These are phyloP conservation scores for Corythaixoides concolor DNA, from an alignment of 2,113 vertebrate genomes.

Conservation along the genomic window DNA sequence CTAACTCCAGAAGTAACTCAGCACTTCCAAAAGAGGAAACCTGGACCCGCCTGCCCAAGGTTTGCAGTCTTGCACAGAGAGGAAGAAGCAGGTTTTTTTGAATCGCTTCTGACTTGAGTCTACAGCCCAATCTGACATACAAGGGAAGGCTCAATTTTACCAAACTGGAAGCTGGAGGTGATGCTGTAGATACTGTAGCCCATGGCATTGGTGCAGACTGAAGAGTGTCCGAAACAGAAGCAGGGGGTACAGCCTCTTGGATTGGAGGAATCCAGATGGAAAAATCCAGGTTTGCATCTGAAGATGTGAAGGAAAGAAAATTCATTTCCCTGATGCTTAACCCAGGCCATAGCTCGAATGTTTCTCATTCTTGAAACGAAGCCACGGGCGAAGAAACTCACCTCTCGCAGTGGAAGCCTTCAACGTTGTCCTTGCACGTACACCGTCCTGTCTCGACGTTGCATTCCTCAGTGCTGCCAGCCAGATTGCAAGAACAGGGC, in stretches of 20 bases:
- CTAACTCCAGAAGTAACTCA: neutral
- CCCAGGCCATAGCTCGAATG: neutral
- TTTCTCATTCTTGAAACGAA: constrained; percentile 31
- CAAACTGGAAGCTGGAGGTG: constrained; percentile 82
- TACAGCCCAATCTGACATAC: neutral
- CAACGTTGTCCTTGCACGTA: constrained; percentile 91
- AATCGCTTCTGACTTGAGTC: neutral
- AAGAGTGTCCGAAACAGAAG: constrained; percentile 97
- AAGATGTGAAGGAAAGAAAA: neutral
- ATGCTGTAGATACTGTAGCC: constrained; percentile 84
- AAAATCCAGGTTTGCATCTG: constrained; percentile 97
- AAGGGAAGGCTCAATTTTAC: constrained; percentile 66
- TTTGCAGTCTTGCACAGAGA: neutral
- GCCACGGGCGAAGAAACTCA: constrained; percentile 44
- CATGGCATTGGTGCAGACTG: constrained; percentile 85
- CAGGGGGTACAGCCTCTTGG: constrained; percentile 91
- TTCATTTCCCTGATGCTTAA: neutral
- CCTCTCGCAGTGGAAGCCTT: constrained; percentile 96
- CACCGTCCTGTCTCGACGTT: constrained; percentile 89
- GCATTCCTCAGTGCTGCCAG: constrained; percentile 91
- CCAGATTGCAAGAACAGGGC: constrained; percentile 85
- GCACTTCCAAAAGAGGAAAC: neutral
- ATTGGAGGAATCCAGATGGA: constrained; percentile 87
- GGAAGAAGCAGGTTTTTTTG: neutral
- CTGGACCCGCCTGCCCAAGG: neutral